Evolutionary conservation across 2,113 vertebrate species (phyloP).

Genomic region (Heterotis niloticus): DNA sequence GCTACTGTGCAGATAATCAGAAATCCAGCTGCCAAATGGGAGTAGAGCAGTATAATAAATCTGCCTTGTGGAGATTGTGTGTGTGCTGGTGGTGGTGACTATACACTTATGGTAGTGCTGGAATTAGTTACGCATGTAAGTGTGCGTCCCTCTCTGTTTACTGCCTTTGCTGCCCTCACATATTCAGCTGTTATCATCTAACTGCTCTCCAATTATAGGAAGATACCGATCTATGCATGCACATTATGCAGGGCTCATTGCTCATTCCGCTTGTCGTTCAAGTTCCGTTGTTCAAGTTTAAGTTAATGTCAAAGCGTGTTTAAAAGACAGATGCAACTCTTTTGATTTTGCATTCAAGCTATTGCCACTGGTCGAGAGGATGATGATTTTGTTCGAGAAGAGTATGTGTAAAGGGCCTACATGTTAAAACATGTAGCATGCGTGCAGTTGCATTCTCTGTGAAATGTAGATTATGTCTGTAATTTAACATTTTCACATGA

Average conservation of each 20-base stretch:
- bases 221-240: too few relatives aligned
- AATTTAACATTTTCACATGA: not conserved
- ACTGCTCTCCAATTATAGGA: not conserved
- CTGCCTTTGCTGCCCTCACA: not conserved
- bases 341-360: not conserved
- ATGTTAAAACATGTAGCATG: not conserved
- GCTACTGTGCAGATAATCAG: constrained; percentile 49
- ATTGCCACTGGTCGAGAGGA: not conserved
- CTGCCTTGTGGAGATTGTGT: constrained; percentile 31
- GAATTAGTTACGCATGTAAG: not conserved
- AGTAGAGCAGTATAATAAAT: constrained; percentile 39
- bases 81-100: not conserved
- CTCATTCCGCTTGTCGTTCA: not conserved
- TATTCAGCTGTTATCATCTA: not conserved
- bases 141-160: not conserved
- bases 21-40: constrained; percentile 47
- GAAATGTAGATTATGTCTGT: not conserved
- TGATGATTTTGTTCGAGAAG: not conserved
- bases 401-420: not conserved
- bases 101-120: not conserved
- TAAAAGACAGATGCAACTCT: too few relatives aligned
- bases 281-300: not conserved
- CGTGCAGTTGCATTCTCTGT: not conserved
- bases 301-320: not conserved
- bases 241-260: not conserved